phyloP scores from a whole-genome alignment of 2,113 vertebrate genomes.

The Charadrius vociferus region DNA sequence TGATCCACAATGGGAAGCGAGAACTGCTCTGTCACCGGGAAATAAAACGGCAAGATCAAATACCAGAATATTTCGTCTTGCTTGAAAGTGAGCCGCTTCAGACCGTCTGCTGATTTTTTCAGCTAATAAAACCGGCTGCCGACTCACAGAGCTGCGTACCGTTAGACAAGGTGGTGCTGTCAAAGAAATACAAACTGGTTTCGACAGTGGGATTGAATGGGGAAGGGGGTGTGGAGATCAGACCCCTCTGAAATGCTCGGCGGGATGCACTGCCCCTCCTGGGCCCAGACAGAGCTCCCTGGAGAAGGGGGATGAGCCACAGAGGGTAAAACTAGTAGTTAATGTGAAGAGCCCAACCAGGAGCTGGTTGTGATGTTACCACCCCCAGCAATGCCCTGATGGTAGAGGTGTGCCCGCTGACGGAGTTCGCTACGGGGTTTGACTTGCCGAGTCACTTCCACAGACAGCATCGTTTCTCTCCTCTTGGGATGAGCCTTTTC shows the following conservation, averaged over 20 bases:
- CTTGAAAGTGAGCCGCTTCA: neutral
- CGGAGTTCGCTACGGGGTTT: fast-evolving
- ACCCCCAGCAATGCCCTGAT: neutral
- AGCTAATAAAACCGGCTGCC: neutral
- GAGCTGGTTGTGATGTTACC: neutral
- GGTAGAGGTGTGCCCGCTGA: neutral
- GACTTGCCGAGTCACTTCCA: neutral
- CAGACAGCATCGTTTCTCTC: neutral
- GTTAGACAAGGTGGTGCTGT: neutral
- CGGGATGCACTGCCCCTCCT: neutral
- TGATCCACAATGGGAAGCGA: neutral
- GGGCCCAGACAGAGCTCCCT: neutral
- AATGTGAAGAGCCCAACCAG: neutral
- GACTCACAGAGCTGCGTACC: neutral
- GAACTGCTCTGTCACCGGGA: neutral
- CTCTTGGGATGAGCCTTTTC: neutral
- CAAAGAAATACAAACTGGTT: neutral
- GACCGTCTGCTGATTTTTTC: neutral
- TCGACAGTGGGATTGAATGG: neutral
- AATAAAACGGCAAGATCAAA: neutral
- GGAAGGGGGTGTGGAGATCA: neutral
- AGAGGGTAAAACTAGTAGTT: neutral
- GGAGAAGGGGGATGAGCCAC: neutral
- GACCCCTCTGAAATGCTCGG: neutral
- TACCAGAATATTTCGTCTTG: neutral